phyloP scores from a whole-genome alignment of 2,797 vertebrate genomes.

The Fundulus diaphanus region DNA sequence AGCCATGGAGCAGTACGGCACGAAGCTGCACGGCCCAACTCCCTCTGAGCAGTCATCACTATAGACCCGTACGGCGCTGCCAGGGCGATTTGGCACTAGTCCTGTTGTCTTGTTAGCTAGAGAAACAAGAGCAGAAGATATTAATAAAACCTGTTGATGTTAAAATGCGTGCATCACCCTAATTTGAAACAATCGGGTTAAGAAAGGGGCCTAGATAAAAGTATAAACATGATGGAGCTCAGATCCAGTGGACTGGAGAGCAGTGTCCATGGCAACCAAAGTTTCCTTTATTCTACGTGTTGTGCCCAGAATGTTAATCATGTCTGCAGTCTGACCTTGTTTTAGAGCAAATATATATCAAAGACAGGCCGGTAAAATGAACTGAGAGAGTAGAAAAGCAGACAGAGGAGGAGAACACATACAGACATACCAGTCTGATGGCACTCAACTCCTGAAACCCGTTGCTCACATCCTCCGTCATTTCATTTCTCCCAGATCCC shows the following conservation, averaged over 20 bases:
- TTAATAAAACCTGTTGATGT: background rate
- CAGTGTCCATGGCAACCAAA: slow-evolving; percentile 45
- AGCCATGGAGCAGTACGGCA: slow-evolving; percentile 98
- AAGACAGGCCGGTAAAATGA: background rate
- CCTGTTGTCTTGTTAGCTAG: slow-evolving; percentile 77
- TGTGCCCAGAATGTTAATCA: background rate
- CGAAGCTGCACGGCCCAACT: slow-evolving; percentile 84
- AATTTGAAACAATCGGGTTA: background rate
- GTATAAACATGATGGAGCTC: slow-evolving; percentile 4
- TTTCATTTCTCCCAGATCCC: too few species aligned
- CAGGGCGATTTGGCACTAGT: slow-evolving; percentile 80
- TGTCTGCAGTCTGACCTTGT: slow-evolving; percentile 1
- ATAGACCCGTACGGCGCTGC: slow-evolving; percentile 91
- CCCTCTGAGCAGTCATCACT: slow-evolving; percentile 85
- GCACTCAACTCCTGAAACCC: background rate
- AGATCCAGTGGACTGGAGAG: background rate
- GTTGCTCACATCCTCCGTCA: background rate
- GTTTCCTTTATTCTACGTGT: slow-evolving; percentile 28
- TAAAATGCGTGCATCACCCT: background rate
- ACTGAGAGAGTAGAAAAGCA: background rate
- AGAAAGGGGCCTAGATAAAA: background rate
- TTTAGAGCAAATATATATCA: slow-evolving; percentile 2
- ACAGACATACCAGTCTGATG: background rate
- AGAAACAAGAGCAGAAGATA: background rate
- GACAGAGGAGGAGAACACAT: background rate